These are phyloP conservation scores for Cotesia vestalis DNA, from an alignment of 1,140 invertebrate genomes.

Conservation along the genomic window DNA sequence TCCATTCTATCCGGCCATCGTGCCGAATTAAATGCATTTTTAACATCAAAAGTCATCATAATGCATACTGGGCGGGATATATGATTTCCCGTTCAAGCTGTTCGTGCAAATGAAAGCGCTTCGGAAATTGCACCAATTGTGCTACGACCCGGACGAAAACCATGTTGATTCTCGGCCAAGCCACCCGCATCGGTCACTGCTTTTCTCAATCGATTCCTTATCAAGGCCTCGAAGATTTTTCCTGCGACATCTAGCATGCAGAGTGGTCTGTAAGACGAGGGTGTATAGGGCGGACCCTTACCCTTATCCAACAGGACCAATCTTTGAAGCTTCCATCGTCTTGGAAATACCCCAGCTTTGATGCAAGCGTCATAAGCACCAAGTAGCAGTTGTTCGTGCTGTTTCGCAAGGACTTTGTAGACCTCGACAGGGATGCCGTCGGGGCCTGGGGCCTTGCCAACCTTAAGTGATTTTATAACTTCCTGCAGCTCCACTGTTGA, in stretches of 20 bases:
- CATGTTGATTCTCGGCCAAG: conserved; percentile 35
- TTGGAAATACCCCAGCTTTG: conserved; percentile 24
- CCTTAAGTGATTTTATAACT: conserved; percentile 40
- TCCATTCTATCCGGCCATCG: conserved; percentile 31
- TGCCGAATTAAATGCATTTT: conserved; percentile 47
- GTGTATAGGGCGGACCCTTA: conserved; percentile 35
- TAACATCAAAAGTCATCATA: conserved; percentile 43
- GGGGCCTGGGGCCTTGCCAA: conserved; percentile 51
- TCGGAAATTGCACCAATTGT: conserved; percentile 36
- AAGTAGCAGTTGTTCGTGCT: conserved; percentile 18
- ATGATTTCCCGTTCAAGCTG: conserved; percentile 14
- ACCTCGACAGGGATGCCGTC: conserved; percentile 48
- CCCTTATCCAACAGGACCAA: conserved; percentile 37
- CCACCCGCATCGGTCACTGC: conserved; percentile 26
- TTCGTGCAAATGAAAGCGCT: conserved; percentile 23
- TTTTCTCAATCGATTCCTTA: conserved; percentile 18
- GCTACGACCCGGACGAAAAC: conserved; percentile 38
- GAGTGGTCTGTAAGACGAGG: conserved; percentile 50
- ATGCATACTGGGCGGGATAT: conserved; percentile 14
- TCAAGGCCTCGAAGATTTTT: conserved; percentile 40
- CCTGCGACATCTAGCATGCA: conserved; percentile 39
- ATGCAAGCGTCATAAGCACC: conserved; percentile 39
- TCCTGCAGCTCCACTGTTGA: conserved; percentile 42
- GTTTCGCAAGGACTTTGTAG: conserved; percentile 30
- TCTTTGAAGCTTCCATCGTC: conserved; percentile 35